phyloP scores from a whole-genome alignment of 1,140 invertebrate species.

The Caligus rogercresseyi region DNA sequence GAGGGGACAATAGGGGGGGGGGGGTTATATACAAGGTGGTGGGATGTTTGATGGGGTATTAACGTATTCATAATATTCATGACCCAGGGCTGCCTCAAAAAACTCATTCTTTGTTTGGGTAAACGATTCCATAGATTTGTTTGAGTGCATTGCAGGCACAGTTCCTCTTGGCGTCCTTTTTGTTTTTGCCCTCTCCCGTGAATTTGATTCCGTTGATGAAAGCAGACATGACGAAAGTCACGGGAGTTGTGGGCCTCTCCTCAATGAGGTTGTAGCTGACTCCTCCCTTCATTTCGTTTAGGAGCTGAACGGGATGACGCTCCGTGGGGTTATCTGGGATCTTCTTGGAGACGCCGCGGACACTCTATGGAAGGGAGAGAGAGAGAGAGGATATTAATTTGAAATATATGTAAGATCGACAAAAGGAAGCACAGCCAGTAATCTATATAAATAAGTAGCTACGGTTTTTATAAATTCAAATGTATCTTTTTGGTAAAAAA shows the following conservation, averaged over 20 bases:
- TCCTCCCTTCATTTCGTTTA: not conserved
- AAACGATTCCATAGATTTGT: slow-evolving; percentile 1
- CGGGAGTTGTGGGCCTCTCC: not conserved
- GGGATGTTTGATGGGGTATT: too few species aligned
- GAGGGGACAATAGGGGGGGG: too few species aligned
- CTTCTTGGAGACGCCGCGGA: not conserved
- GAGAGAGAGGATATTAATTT: not conserved
- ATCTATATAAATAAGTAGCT: too few species aligned
- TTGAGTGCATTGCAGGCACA: slow-evolving; percentile 4
- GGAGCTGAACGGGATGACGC: slow-evolving; percentile 9
- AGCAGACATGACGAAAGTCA: slow-evolving; percentile 7
- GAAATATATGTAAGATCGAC: not conserved
- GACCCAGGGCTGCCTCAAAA: too few species aligned
- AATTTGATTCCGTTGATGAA: slow-evolving; percentile 1
- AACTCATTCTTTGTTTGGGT: too few species aligned
- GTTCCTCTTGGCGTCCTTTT: slow-evolving; percentile 16
- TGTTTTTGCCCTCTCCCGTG: slow-evolving; percentile 4
- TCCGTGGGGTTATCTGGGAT: slow-evolving; percentile 4
- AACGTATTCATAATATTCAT: too few species aligned
- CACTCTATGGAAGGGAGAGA: not conserved
- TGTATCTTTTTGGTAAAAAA: too few species aligned
- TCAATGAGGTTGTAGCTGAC: not conserved
- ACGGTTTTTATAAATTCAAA: too few species aligned
- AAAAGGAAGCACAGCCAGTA: too few species aligned
- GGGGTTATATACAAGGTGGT: too few species aligned